Base-by-base conservation (phyloP, 30 jellyfish, hydroid and myxozoan species). In the Pelagia noctiluca region DNA sequence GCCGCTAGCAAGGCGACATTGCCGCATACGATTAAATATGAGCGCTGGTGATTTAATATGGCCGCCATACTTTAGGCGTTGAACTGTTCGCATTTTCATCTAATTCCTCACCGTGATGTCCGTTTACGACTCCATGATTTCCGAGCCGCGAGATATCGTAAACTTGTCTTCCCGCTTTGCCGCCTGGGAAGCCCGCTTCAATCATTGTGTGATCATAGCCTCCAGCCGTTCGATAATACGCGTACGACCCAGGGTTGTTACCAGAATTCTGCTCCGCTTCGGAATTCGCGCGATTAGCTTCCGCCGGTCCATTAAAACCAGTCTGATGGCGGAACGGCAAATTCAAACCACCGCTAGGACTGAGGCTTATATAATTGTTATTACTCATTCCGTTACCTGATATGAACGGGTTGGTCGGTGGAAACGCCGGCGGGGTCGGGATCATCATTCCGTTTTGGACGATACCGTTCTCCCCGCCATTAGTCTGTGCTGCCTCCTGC, bases 21-120 rank as follows among this genome's bases (percentile, higher is more conserved):
- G n/a, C n/a, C n/a, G n/a, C n/a, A n/a, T n/a, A n/a, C n/a, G n/a
- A n/a, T n/a, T n/a, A n/a, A n/a, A n/a, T n/a, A n/a, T n/a, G n/a
- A n/a, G n/a, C n/a, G 22, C 82, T 35, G 22, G 29, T 32, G 38
- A 22, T 63, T 65, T 52, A 95, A 42, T 95, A 95, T 47, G 99
- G 99, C 46, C 99, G 50, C 99, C 99, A 95, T 8, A 95, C 99
- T 80, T 95, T 95, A 10, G 99, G 99, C 23, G 99, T 84, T 0
- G 97, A 80, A 80, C 87, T 89, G 60, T 80, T 96, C 28, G 88
- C 97, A 54, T 76, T 82, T 49, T 95, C 99, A 54, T 93, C 98
- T 22, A 82, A 84, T 78, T 91, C 96, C 61, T 91, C 96, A 13
- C 97, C 98, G 72, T 81, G 96, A 57, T 90, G 92, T 46, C 97